phyloP scores from a whole-genome alignment of 1,140 invertebrate species.

The Drosophila carrolli region DNA sequence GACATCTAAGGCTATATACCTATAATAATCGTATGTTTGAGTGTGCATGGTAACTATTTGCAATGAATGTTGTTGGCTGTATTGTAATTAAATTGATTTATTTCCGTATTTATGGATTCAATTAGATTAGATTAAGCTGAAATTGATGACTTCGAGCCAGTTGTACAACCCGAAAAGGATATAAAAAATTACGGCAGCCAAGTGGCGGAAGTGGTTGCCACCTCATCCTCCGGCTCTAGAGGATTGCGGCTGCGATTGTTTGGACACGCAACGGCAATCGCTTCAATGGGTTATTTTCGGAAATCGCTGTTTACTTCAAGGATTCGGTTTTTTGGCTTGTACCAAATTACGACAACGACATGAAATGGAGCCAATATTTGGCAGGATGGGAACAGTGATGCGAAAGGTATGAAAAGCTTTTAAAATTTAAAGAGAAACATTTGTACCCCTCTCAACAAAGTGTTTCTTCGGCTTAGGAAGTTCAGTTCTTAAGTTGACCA shows the following conservation, averaged over 20 bases:
- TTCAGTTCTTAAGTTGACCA: no score
- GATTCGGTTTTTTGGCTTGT: slow-evolving; percentile 50
- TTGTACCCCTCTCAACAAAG: neutral
- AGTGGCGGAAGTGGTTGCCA: slow-evolving; percentile 21
- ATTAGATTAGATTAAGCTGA: slow-evolving; percentile 51
- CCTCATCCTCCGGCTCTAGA: neutral
- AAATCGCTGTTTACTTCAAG: slow-evolving; percentile 75
- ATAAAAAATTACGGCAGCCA: slow-evolving; percentile 9
- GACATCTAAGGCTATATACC: slow-evolving; percentile 8
- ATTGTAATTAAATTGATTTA: slow-evolving; percentile 65
- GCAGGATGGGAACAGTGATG: neutral
- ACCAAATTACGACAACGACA: slow-evolving; percentile 48
- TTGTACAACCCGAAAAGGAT: slow-evolving; percentile 20
- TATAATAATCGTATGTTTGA: slow-evolving; percentile 8
- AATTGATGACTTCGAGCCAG: slow-evolving; percentile 32
- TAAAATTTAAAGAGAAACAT: neutral
- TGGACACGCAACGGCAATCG: slow-evolving; percentile 67
- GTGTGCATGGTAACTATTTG: slow-evolving; percentile 37
- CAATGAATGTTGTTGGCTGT: slow-evolving; percentile 29
- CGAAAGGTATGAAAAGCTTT: slow-evolving; percentile 2
- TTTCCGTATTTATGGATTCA: slow-evolving; percentile 49
- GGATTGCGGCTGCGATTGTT: slow-evolving; percentile 51
- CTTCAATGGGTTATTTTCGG: slow-evolving; percentile 72
- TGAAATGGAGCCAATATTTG: slow-evolving; percentile 42
- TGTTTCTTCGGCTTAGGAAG: no score